A percentile compares a stretch with the other conserved stretches of the same genome.
phyloP scores from a whole-genome alignment of 2,888 invertebrate species.

The Pilophorus perplexus region DNA sequence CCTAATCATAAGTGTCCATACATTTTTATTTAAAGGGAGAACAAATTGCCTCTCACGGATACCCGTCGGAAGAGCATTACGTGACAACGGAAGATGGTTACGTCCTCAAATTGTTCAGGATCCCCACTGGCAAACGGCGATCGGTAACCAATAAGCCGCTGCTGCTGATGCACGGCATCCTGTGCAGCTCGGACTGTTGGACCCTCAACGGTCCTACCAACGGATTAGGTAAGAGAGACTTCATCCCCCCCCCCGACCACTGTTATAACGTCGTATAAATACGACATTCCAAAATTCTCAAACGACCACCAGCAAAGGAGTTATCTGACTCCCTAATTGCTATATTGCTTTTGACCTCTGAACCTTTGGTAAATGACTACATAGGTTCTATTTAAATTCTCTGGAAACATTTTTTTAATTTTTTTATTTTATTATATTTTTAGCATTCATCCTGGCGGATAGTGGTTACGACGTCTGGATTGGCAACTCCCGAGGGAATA shows the following conservation, averaged over 20 bases:
- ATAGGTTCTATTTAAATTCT: no score
- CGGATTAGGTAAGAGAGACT: slow-evolving; percentile 61
- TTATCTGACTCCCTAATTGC: no score
- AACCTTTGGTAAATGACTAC: no score
- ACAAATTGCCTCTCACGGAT: slow-evolving; percentile 11
- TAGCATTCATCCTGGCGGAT: slow-evolving; percentile 30
- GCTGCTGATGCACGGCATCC: slow-evolving; percentile 61
- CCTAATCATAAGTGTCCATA: no score
- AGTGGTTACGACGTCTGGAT: slow-evolving; percentile 35
- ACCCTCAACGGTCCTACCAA: slow-evolving; percentile 65
- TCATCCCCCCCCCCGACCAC: no score
- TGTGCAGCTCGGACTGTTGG: slow-evolving; percentile 68
- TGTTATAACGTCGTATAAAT: no score
- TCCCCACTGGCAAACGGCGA: slow-evolving; percentile 11
- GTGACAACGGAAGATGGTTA: slow-evolving; percentile 24
- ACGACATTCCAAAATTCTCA: no score
- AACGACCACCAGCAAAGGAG: no score
- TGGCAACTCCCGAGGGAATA: slow-evolving; percentile 4
- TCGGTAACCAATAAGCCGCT: slow-evolving; percentile 52
- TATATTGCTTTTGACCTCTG: no score
- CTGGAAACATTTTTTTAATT: not conserved
- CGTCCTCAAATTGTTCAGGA: slow-evolving; percentile 22
- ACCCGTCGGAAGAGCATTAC: slow-evolving; percentile 21
- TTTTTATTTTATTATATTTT: slow-evolving; percentile 1
- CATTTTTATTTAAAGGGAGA: slow-evolving; percentile 16